Base-by-base conservation (phyloP, 2,113 vertebrate species). In the Poicephalus gulielmi region DNA sequence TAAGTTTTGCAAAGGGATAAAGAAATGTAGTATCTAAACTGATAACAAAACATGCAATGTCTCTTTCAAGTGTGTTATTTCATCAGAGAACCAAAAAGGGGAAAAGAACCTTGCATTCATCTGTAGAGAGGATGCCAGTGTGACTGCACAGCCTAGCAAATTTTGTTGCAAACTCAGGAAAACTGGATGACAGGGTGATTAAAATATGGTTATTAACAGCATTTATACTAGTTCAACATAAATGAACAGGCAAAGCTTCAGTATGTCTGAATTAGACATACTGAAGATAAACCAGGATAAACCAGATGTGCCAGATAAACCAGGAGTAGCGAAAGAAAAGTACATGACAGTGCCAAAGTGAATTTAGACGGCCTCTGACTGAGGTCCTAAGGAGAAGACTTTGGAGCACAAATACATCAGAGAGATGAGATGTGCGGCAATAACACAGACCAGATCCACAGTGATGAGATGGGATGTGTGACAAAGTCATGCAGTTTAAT, bases 391-490 rank as follows among this genome's bases (percentile, higher is more conserved):
- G 31, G n/a, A 69, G n/a, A 91, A 64, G 49, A 28, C 18, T 62
- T 76, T 18, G 44, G 19, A n/a, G 67, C 22, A 55, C 6, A 30
- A 70, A 67, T 16, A 33, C 52, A 84, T 6, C 15, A 62, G 39
- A 0, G 3, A 64, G 33, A 17, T 80, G 33, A 63, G 57, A 83
- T 7, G 8, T 64, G 25, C 4, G 6, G 35, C 50, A 60, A 5
- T 17, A 66, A 8, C 4, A n/a, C 0, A 0, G 37, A 31, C 14
- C 33, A 41, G 68, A 93, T 69, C 17, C 4, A 7, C 31, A 35
- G 24, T 0, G 0, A 33, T 47, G 33, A 8, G 35, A 22, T 17
- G 20, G 22, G 6, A 28, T 1, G 0, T 6, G 41, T 43, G 35
- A 18, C 35, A 52, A 83, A 88, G 17, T n/a, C 17, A 35, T 5